Evolutionary conservation across 2,113 vertebrate species (phyloP).

Genomic region (Apaloderma vittatum): DNA sequence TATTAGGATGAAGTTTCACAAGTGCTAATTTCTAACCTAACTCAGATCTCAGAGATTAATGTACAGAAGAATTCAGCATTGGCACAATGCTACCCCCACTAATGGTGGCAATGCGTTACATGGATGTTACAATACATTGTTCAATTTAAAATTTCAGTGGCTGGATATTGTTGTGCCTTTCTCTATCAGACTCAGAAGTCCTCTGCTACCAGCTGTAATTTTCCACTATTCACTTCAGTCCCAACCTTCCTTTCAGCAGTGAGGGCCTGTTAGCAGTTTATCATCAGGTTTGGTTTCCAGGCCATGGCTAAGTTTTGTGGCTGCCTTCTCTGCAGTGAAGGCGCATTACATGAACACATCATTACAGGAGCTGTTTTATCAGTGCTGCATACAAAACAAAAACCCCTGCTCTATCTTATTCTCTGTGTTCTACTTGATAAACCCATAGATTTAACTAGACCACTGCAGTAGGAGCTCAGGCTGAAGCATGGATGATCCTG

Average conservation of each 20-base stretch:
- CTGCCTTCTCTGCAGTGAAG: background rate
- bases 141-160: background rate
- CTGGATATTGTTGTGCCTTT: background rate
- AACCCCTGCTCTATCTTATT: background rate
- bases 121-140: background rate
- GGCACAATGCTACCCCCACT: accelerated
- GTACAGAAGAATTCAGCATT: background rate
- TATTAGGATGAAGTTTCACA: background rate
- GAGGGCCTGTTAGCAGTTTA: background rate
- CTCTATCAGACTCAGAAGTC: background rate
- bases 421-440: background rate
- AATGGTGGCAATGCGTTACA: background rate
- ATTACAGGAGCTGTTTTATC: background rate
- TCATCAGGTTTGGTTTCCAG: background rate
- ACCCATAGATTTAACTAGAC: background rate
- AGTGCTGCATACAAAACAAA: background rate
- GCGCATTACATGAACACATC: background rate
- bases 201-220: background rate
- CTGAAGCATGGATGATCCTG: background rate
- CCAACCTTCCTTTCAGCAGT: background rate
- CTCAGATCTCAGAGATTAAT: background rate
- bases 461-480: background rate
- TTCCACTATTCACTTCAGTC: background rate
- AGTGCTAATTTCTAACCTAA: background rate
- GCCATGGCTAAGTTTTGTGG: background rate